Base-by-base conservation (phyloP, 1,140 invertebrate species). In the Zophobas morio region DNA sequence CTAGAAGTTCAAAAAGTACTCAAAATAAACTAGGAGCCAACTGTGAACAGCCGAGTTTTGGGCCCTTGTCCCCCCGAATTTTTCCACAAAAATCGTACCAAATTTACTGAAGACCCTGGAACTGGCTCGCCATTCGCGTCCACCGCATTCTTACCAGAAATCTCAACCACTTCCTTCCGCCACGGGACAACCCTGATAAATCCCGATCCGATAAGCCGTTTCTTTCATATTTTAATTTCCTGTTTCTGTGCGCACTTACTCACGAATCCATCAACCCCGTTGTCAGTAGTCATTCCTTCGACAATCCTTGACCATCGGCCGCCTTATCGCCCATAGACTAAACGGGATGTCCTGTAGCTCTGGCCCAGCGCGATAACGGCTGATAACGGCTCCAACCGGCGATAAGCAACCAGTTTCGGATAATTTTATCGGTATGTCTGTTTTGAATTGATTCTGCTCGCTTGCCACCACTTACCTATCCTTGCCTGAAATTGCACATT, bases 301-400 rank as follows among this genome's bases (percentile, higher is more conserved):
- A 42, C 60, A 42, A 66, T 66, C 39, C n/a, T 42, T 66, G 60
- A 66, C 60, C 60, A 66, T 66, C 60, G 60, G n/a, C 32, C 32
- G 8, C 4, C 36, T 66, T 66, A 66, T 66, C 60, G 32, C 1
- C 60, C 20, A 20, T 8, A 66, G 60, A 66, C 70, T 49, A 72
- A 60, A 78, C 77, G 77, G 77, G 77, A 78, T 78, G 77, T 78
- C 77, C 77, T 78, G 77, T 78, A 54, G 74, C 39, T 20, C 56
- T 78, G 77, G 42, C 75, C 72, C 37, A 74, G 37, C 42, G n/a
- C 75, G 77, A 78, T 78, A 78, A 78, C 34, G n/a, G 20, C 20
- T 20, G 20, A 20, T 20, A 20, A 20, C 20, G 20, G 20, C 20
- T 20, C n/a, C 35, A 74, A 63, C 60, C 56, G 57, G 49, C 72